A percentile compares a stretch with the other conserved stretches of the same genome.
phyloP scores from a whole-genome alignment of 2,888 invertebrate species.

The Gerris lacustris region DNA sequence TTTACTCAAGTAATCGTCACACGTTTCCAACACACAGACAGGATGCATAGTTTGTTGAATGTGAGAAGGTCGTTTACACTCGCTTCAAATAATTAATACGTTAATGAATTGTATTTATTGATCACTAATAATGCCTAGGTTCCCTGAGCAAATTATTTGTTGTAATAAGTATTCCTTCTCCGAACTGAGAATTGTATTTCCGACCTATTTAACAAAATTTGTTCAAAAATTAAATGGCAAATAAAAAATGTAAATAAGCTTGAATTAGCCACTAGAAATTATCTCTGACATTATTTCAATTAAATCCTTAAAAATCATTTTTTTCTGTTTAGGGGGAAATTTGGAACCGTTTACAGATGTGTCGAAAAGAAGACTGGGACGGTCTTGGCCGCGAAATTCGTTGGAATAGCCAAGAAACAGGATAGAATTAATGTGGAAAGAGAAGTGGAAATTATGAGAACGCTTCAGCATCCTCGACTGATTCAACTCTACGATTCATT shows the following conservation, averaged over 20 bases:
- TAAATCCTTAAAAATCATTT: neutral
- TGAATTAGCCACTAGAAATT: neutral
- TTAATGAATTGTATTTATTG: too few relatives aligned
- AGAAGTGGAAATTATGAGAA: conserved; percentile 93
- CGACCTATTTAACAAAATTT: too few relatives aligned
- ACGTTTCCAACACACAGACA: too few relatives aligned
- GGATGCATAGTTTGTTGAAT: too few relatives aligned
- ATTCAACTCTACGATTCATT: conserved; percentile 97
- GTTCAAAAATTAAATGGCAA: too few relatives aligned
- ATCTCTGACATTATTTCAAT: neutral
- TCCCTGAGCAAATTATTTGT: too few relatives aligned
- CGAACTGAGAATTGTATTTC: too few relatives aligned
- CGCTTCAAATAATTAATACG: too few relatives aligned
- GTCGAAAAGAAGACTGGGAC: conserved; percentile 68
- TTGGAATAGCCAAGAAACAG: conserved; percentile 70
- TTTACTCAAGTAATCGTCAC: too few relatives aligned
- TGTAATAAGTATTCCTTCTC: too few relatives aligned
- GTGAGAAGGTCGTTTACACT: too few relatives aligned
- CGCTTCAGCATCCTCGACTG: conserved; percentile 84
- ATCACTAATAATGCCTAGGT: too few relatives aligned
- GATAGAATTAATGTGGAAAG: conserved; percentile 84
- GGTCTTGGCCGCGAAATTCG: conserved; percentile 84
- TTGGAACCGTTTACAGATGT: conserved; percentile 91
- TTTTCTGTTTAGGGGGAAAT: conserved; percentile 66
- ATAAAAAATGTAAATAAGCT: neutral